Evolutionary conservation across 2,888 invertebrate genomes (phyloP).

Genomic region (Amorpha juglandis): DNA sequence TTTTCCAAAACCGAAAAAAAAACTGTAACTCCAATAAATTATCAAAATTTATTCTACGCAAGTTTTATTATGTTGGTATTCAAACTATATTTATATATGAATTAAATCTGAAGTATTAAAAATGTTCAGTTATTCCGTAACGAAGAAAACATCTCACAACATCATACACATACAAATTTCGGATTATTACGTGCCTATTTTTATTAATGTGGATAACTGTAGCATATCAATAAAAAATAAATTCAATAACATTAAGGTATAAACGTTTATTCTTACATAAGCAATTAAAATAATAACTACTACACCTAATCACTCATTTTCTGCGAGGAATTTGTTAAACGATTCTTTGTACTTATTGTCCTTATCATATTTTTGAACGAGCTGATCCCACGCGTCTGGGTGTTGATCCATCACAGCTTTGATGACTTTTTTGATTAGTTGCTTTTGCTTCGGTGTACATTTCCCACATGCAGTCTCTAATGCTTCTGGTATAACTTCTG

Average conservation of each 20-base stretch:
- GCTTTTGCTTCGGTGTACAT: conserved; percentile 87
- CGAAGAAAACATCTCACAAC: too few species aligned
- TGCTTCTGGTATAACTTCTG: conserved; percentile 89
- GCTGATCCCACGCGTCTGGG: conserved; percentile 86
- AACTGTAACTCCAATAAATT: too few species aligned
- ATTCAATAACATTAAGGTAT: background rate
- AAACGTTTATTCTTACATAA: background rate
- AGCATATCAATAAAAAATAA: too few species aligned
- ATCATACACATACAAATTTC: too few species aligned
- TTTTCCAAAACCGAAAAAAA: too few species aligned
- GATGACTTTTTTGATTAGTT: conserved; percentile 85
- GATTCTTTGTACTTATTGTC: conserved; percentile 84
- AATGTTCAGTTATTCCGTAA: too few species aligned
- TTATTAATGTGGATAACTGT: too few species aligned
- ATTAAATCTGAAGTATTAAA: too few species aligned
- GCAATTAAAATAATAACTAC: background rate
- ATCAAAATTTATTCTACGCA: too few species aligned
- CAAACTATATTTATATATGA: too few species aligned
- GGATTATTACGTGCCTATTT: too few species aligned
- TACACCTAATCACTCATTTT: conserved; percentile 52
- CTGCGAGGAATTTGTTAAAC: conserved; percentile 80
- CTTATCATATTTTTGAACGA: conserved; percentile 88
- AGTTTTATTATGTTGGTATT: too few species aligned
- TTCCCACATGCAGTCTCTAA: conserved; percentile 87
- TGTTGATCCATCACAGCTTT: conserved; percentile 86